phyloP scores from a whole-genome alignment of 2,113 vertebrate genomes.

The Epinephelus lanceolatus region DNA sequence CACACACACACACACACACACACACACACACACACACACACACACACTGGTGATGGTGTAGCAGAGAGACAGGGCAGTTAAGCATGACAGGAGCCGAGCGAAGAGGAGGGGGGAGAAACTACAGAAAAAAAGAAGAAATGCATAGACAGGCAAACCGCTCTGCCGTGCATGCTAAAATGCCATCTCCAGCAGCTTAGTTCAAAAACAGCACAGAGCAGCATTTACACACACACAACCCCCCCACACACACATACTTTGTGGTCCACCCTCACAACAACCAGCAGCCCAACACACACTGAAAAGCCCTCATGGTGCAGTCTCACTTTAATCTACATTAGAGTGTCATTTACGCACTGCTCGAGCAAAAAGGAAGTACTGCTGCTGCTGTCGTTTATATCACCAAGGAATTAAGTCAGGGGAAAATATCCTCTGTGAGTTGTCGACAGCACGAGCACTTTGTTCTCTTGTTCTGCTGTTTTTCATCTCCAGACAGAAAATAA shows the following conservation, averaged over 20 bases:
- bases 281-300: background rate
- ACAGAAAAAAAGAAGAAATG: conserved; percentile 50
- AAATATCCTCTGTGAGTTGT: conserved; percentile 17
- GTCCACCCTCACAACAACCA: conserved; percentile 7
- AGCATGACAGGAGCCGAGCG: conserved; percentile 64
- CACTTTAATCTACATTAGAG: conserved; percentile 19
- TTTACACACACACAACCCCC: conserved; percentile 46
- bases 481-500: conserved; percentile 40
- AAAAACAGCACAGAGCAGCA: conserved; percentile 73
- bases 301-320: background rate
- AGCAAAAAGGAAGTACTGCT: background rate
- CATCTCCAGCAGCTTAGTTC: conserved; percentile 71
- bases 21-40: conserved; percentile 30
- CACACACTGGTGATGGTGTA: conserved; percentile 10
- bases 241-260: conserved; percentile 5
- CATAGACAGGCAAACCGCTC: conserved; percentile 69
- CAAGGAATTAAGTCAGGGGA: background rate
- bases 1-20: conserved; percentile 37
- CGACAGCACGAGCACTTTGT: background rate
- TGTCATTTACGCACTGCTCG: conserved; percentile 24
- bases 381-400: background rate
- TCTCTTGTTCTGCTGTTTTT: conserved; percentile 16
- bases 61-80: conserved; percentile 46
- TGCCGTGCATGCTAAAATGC: conserved; percentile 74
- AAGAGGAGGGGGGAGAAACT: background rate